A percentile compares a stretch with the other conserved stretches of the same genome.
Evolutionary conservation across 1,140 invertebrate species (phyloP).

Genomic region (Magallana ariakensis): DNA sequence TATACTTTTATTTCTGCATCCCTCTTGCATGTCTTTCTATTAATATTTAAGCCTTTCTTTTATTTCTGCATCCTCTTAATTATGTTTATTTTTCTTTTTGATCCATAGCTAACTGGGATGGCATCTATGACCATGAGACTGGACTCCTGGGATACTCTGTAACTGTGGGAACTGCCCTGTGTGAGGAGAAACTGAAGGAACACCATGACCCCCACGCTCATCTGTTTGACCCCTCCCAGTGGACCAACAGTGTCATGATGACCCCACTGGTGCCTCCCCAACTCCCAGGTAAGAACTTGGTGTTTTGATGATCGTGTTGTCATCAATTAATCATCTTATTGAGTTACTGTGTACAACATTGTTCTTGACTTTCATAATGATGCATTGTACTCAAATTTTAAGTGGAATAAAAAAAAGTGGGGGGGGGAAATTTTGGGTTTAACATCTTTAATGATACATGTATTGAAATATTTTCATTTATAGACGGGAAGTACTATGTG

Average conservation of each 20-base stretch:
- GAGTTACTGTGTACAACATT: not conserved
- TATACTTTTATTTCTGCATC: too few relatives aligned
- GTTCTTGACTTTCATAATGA: too few relatives aligned
- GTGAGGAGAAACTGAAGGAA: slow-evolving; percentile 62
- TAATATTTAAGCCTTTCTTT: too few relatives aligned
- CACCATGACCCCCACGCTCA: slow-evolving; percentile 68
- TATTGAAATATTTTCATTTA: slow-evolving; percentile 8
- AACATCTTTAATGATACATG: too few relatives aligned
- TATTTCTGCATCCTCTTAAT: too few relatives aligned
- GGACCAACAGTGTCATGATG: slow-evolving; percentile 64
- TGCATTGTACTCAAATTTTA: too few relatives aligned
- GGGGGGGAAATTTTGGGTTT: too few relatives aligned
- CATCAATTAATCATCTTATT: too few relatives aligned
- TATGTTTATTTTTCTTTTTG: slow-evolving; percentile 1
- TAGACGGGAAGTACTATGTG: slow-evolving; percentile 67
- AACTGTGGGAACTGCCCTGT: slow-evolving; percentile 58
- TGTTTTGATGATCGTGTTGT: too few relatives aligned
- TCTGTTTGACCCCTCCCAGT: slow-evolving; percentile 65
- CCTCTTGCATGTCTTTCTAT: too few relatives aligned
- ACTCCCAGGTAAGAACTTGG: slow-evolving; percentile 31
- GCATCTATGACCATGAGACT: slow-evolving; percentile 67
- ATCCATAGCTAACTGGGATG: slow-evolving; percentile 69
- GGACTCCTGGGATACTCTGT: slow-evolving; percentile 68
- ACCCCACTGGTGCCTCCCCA: slow-evolving; percentile 32
- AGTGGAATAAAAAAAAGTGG: too few relatives aligned